Base-by-base conservation (phyloP, 2,113 vertebrate species). In the Corapipo altera region DNA sequence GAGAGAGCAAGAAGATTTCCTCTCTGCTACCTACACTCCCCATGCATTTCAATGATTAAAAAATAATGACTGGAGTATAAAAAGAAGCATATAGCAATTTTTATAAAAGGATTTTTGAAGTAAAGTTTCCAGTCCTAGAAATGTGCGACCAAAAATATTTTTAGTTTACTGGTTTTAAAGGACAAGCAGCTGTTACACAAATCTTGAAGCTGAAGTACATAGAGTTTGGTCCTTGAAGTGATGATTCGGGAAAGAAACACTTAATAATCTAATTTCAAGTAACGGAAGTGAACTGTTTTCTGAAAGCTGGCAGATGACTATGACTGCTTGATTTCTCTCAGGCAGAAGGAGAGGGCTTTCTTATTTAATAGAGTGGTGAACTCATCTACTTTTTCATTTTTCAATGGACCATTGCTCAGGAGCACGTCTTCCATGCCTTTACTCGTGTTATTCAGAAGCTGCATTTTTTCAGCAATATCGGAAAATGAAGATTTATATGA, bases 401-500 rank as follows among this genome's bases (percentile, higher is more conserved):
- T 77, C 91, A 94, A 35, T 80, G 76, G 81, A 33, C 77, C 43
- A 61, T 74, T 95, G 67, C 91, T 93, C 85, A 77, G 80, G 49
- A 93, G 30, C 69, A 58, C 28, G 35, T 84, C 69, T 91, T 93
- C 79, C 44, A 2, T 49, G 58, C 41, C 57, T 82, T 82, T 64
- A 55, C 62, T 80, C 14, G 2, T 10, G 46, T 71, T 90, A 27
- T 62, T 80, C 32, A 43, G 46, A 77, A 88, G n/a, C 76, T 74
- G 46, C 27, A 51, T 26, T 19, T 66, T 66, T 84, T 35, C 64
- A 84, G 64, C 28, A 58, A 30, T 62, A 59, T 20, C 67, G 46
- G 80, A 62, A 94, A 94, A 95, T 64, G 35, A 86, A 77, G 71
- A 77, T 90, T 84, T 84, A 92, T 83, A 35, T 86, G 52, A 62